Conservation (phyloP, 2,113 vertebrate genomes). For the Corythornis cristatus region DNA sequence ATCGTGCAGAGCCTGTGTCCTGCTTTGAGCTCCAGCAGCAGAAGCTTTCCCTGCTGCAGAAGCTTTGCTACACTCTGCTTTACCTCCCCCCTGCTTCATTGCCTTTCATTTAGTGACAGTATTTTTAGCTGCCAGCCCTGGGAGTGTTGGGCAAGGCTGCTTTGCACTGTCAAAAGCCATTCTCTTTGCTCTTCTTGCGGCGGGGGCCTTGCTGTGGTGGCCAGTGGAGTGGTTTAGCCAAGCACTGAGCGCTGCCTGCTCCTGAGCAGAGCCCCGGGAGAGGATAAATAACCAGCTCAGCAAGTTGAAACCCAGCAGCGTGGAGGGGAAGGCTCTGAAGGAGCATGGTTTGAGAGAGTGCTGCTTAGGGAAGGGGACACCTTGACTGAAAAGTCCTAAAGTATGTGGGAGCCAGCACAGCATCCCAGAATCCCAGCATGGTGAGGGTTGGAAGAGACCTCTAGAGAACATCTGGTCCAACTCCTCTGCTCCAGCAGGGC, state of each 20-base stretch:
- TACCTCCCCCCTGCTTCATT: background rate
- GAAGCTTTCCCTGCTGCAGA: background rate
- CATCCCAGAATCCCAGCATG: background rate
- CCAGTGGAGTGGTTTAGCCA: background rate
- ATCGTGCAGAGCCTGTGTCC: background rate
- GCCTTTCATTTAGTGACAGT: background rate
- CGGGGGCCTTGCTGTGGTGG: background rate
- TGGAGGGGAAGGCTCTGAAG: background rate
- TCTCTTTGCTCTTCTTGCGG: background rate
- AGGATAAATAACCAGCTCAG: background rate
- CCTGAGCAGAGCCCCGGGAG: background rate
- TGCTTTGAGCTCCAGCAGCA: background rate
- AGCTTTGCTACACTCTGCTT: background rate
- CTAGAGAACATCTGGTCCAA: background rate
- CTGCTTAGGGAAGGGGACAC: background rate
- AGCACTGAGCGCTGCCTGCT: background rate
- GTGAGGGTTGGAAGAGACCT: background rate
- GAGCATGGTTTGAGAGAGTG: background rate
- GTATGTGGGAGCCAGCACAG: background rate
- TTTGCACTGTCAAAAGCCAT: background rate
- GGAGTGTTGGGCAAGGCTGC: background rate
- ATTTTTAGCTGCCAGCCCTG: background rate
- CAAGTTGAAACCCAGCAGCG: rapidly evolving
- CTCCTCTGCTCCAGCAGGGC: background rate
- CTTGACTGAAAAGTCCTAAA: background rate